Evolutionary conservation across 2,797 vertebrate genomes (phyloP).

Genomic region (Thaleichthys pacificus): DNA sequence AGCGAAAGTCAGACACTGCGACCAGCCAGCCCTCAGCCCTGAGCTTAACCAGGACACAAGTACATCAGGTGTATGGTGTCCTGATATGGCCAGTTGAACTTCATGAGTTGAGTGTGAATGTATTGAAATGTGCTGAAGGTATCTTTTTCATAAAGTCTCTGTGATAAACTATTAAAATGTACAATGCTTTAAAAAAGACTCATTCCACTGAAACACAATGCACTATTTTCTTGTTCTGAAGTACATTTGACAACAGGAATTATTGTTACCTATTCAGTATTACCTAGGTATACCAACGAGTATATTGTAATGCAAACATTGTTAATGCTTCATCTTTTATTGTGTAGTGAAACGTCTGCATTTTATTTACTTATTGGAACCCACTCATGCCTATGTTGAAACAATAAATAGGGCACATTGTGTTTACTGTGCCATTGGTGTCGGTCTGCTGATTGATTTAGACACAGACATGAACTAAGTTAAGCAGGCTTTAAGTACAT

Average conservation of each 20-base stretch:
- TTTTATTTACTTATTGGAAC: background rate
- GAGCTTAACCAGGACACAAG: background rate
- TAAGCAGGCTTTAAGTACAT: too few relatives aligned
- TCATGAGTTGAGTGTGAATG: background rate
- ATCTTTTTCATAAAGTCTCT: background rate
- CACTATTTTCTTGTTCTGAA: background rate
- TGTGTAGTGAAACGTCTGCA: background rate
- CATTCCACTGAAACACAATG: background rate
- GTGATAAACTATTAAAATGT: background rate
- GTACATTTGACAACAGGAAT: background rate
- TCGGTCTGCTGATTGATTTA: too few relatives aligned
- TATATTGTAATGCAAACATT: too few relatives aligned
- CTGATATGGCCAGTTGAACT: background rate
- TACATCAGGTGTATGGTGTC: background rate
- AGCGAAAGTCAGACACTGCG: constrained; percentile 13
- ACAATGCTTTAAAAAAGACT: background rate
- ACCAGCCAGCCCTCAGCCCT: constrained; percentile 11
- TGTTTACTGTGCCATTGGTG: background rate
- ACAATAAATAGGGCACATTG: background rate
- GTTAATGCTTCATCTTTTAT: background rate
- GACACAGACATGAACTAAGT: too few relatives aligned
- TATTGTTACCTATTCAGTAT: too few relatives aligned
- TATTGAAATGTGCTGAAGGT: background rate
- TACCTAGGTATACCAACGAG: too few relatives aligned
- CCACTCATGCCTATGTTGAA: background rate